Conservation (phyloP, 2,888 invertebrate species). For the Pterobdella sp. region DNA sequence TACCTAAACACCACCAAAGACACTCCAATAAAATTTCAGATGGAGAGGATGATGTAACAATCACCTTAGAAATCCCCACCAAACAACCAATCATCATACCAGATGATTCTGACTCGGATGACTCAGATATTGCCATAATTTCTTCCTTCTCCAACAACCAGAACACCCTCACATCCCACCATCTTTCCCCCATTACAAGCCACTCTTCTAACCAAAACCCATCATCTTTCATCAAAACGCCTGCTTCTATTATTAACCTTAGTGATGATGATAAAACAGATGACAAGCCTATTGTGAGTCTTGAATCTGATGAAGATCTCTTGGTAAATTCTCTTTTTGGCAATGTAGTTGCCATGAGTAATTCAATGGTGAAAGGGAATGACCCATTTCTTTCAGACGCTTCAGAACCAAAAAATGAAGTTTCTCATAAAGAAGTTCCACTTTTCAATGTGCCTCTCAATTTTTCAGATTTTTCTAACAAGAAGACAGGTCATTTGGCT, state of each 20-base stretch:
- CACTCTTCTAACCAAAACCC: background rate
- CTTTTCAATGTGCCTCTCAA: background rate
- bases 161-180: background rate
- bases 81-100: constrained; percentile 27
- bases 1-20: background rate
- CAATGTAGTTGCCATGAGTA: background rate
- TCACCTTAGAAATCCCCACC: constrained; percentile 28
- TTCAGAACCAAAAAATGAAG: constrained; percentile 13
- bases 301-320: constrained; percentile 21
- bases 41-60: constrained; percentile 28
- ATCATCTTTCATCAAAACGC: background rate
- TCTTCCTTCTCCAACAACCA: background rate
- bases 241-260: background rate
- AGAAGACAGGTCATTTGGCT: background rate
- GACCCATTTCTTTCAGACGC: constrained; percentile 32
- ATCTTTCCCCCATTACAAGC: background rate
- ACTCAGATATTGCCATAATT: constrained; percentile 28
- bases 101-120: constrained; percentile 28
- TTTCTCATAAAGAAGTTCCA: background rate
- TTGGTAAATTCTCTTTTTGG: background rate
- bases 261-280: background rate
- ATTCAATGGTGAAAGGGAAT: constrained; percentile 27
- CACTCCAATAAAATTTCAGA: background rate
- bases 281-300: constrained; percentile 8
- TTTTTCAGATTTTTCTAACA: background rate